Evolutionary conservation across 2,113 vertebrate species (phyloP).

Genomic region (Thunnus maccoyii): DNA sequence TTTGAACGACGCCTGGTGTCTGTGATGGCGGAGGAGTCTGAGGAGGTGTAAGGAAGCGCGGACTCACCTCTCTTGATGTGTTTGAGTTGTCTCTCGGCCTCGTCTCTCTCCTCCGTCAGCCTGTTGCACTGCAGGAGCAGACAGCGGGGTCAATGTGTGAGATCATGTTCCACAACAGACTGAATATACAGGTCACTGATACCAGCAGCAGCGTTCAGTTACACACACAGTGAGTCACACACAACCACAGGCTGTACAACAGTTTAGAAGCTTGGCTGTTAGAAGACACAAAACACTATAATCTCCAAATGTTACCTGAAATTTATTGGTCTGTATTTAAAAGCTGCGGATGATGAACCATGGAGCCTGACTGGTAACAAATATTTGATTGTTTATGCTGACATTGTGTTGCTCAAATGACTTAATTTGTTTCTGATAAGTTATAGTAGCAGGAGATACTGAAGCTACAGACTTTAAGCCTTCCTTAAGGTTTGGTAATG

Average conservation of each 20-base stretch:
- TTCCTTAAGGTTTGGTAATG: too few species aligned
- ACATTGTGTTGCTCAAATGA: too few species aligned
- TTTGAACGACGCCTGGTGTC: not conserved
- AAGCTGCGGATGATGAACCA: not conserved
- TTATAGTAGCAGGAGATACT: too few species aligned
- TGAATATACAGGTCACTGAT: constrained; percentile 12
- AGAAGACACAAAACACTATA: not conserved
- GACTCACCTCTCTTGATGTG: constrained; percentile 88
- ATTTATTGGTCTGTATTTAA: not conserved
- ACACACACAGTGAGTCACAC: constrained; percentile 16
- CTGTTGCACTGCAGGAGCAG: constrained; percentile 75
- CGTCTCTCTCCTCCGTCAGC: constrained; percentile 84
- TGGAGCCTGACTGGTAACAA: too few species aligned
- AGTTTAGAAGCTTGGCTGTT: not conserved
- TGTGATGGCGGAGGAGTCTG: not conserved
- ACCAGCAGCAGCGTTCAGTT: constrained; percentile 6
- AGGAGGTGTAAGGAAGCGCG: not conserved
- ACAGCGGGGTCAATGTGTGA: constrained; percentile 33
- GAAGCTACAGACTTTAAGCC: too few species aligned
- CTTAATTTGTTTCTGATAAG: too few species aligned
- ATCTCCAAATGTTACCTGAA: not conserved
- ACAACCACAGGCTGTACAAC: not conserved
- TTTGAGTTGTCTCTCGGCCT: constrained; percentile 86
- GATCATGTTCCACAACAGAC: constrained; percentile 35
- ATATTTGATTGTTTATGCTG: too few species aligned